Base-by-base conservation (phyloP, 2,888 invertebrate genomes). In the Mimumesa dahlbomi region DNA sequence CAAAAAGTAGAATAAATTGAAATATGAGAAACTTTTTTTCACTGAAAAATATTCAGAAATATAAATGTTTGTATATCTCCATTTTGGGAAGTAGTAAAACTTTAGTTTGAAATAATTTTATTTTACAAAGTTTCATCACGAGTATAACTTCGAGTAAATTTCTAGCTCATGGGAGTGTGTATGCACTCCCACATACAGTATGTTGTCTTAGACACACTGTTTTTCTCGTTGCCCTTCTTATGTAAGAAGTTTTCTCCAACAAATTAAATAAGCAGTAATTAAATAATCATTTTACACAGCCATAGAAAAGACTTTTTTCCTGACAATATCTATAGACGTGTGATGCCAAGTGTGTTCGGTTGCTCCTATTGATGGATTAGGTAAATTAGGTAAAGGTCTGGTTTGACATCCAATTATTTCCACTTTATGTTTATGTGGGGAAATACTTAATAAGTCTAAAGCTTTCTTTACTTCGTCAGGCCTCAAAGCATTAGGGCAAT, bases 401-500 rank as follows among this genome's bases (percentile, higher is more conserved):
- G 86, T 85, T 73, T 86, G 84, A 61, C 86, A 86, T 31, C 87
- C 89, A 49, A 89, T 82, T 6, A 89, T 84, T 67, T 87, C 85
- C 40, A 89, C 86, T 75, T 84, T 86, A 64, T 89, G 89, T 61
- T 89, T 88, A 36, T 85, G 84, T n/a, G 86, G 79, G 25, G 87
- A 83, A 34, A 89, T 87, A 64, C 89, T 89, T 66, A 84, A 80
- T 14, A 89, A 76, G 79, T 90, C 89, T 58, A 90, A 81, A 18
- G 88, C 88, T 66, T 87, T 86, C 38, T 87, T 87, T 2, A 90
- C 84, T 76, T 88, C 77, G 13, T 87, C 85, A 6, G 87, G 85
- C 58, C 71, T 84, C 67, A 89, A 50, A 11, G 88, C 86, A 63
- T 82, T 82, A 6, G 84, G 81, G 50, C 81, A 80, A 79, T 90